Evolutionary conservation across 2,888 invertebrate species (phyloP), one percentile per base, ranked within the genome.

Genomic region (Xestia rhomboidea): DNA sequence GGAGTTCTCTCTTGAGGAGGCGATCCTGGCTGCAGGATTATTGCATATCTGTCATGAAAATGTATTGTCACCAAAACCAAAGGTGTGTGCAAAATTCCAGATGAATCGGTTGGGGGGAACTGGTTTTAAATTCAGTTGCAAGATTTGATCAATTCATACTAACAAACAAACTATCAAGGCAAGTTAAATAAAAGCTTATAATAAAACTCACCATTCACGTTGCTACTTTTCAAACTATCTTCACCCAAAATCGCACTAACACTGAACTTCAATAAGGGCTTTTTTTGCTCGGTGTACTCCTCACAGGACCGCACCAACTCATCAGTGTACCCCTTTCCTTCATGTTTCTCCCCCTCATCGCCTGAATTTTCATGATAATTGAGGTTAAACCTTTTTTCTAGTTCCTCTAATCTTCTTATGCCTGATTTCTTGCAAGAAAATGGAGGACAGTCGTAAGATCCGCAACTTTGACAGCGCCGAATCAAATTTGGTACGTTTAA

Each of bases 251-350:
- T 99, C 67, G 99, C 99, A 97, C 98, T 99, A 84, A 99, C 99
- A 97, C 99, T 99, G 95, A 99, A 99, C 95, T 99, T 99, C 90
- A 99, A 97, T 92, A 98, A 97, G 34, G 99, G 99, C 91, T 98
- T 98, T 82, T 95, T 96, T 90, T 95, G 97, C 81, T 95, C 95
- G 44, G 79, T 91, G 78, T 92, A 95, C 46, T 96, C 95, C 27
- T 96, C 96, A 90, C 95, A 95, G 83, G 86, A 94, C 81, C 95
- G 91, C 60, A 96, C 96, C 87, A 96, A 88, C 2, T 97, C 96
- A 24, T 96, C 96, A 0, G 96, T 95, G 51, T 89, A 93, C 34
- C 84, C 85, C 54, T 91, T 93, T 13, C 90, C 92, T 10, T 93
- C 93, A 41, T 85, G 73, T 30, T 90, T 92, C 0, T 92, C 95